A percentile compares a stretch with the other conserved stretches of the same genome.
Conservation (phyloP, 2,113 vertebrate genomes). For the Actenoides lindsayi region DNA sequence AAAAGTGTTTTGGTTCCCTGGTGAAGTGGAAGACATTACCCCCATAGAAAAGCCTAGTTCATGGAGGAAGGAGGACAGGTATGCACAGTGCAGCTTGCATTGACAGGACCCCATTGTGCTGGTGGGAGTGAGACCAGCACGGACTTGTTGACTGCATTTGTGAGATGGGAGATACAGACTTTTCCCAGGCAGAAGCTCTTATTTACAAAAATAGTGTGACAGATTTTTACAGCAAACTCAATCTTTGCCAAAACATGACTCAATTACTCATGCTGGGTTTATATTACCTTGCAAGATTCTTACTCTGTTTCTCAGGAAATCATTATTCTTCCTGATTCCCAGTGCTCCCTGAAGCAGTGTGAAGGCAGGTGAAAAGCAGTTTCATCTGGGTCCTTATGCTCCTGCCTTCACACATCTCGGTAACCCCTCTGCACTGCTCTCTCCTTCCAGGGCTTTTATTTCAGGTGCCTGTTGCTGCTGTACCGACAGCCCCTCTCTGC, state of each 20-base stretch:
- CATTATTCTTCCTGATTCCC: neutral
- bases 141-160: neutral
- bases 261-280: neutral
- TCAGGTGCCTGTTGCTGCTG: neutral
- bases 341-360: neutral
- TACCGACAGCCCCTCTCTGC: neutral
- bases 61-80: neutral
- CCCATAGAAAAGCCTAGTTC: neutral
- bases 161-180: neutral
- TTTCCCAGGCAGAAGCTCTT: neutral
- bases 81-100: neutral
- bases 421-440: neutral
- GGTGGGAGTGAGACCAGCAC: neutral
- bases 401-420: fast-evolving
- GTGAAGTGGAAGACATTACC: neutral
- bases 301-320: neutral
- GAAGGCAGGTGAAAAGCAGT: neutral
- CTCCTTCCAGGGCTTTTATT: neutral
- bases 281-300: neutral
- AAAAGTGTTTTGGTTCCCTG: neutral
- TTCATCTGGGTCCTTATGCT: neutral
- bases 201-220: neutral
- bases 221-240: neutral
- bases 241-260: neutral
- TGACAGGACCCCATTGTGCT: fast-evolving